These are phyloP conservation scores for Sarotherodon lohbergeri DNA, from an alignment of 2,113 vertebrate genomes.

Conservation along the genomic window DNA sequence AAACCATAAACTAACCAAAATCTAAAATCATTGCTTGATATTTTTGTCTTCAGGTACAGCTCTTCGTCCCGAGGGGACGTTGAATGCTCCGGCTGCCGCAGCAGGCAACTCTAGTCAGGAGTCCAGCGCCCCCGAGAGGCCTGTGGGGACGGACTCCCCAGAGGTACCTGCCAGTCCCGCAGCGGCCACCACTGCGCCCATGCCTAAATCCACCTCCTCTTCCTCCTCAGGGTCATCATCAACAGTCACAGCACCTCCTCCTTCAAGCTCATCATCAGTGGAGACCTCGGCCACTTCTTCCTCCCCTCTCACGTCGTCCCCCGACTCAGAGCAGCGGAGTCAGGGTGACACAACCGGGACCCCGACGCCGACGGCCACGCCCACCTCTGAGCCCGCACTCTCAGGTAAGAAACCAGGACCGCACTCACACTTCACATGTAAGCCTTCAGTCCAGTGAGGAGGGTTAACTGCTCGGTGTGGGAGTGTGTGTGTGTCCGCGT, in stretches of 20 bases:
- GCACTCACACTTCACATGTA: background rate
- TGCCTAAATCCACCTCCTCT: conserved; percentile 71
- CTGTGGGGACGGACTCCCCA: conserved; percentile 71
- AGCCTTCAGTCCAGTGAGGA: background rate
- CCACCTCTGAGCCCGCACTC: conserved; percentile 58
- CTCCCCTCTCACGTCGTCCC: conserved; percentile 73
- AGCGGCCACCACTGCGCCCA: conserved; percentile 20
- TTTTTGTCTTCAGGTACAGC: conserved; percentile 38
- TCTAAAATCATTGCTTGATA: background rate
- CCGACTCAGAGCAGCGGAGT: conserved; percentile 78
- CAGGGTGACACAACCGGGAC: conserved; percentile 13
- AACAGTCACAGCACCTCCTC: conserved; percentile 73
- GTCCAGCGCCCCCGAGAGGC: conserved; percentile 48
- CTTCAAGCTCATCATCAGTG: conserved; percentile 73
- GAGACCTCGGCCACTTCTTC: conserved; percentile 76
- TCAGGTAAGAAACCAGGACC: conserved; percentile 51
- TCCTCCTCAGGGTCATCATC: conserved; percentile 73
- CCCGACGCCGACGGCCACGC: background rate
- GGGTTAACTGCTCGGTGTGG: background rate
- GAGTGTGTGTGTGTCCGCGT: background rate
- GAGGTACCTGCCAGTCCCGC: conserved; percentile 33
- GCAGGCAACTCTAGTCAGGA: conserved; percentile 62
- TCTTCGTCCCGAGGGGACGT: conserved; percentile 69
- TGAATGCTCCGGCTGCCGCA: conserved; percentile 49
- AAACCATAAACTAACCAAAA: background rate